These are phyloP conservation scores for Holocentrus rufus DNA, from an alignment of 2,797 vertebrate species.

Conservation along the genomic window DNA sequence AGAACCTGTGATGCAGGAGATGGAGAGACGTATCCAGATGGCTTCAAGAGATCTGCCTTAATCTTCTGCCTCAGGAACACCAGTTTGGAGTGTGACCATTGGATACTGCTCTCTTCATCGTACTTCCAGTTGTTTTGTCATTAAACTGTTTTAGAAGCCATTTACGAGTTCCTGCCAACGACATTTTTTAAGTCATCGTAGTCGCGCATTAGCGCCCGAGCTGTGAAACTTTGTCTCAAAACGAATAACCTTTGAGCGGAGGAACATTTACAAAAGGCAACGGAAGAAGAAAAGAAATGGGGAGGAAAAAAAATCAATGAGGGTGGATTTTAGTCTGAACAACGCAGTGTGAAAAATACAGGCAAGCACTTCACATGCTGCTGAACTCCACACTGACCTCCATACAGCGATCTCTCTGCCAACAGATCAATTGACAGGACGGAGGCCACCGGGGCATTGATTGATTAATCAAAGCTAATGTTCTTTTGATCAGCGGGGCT, in stretches of 20 bases:
- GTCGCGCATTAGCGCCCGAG: constrained; percentile 1
- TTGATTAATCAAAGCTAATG: constrained; percentile 81
- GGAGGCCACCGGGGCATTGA: constrained; percentile 69
- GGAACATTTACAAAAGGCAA: constrained; percentile 20
- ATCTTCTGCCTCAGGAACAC: not conserved
- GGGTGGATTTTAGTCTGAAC: constrained; percentile 51
- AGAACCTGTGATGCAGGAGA: constrained; percentile 27
- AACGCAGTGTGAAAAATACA: constrained; percentile 61
- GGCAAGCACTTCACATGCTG: constrained; percentile 60
- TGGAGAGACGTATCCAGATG: constrained; percentile 39
- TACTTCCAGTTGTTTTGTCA: not conserved
- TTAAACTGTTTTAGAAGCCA: not conserved
- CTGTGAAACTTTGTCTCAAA: constrained; percentile 13
- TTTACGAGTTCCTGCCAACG: not conserved
- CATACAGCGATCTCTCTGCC: constrained; percentile 48
- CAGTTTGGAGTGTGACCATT: not conserved
- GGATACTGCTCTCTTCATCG: not conserved
- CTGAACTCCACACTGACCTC: constrained; percentile 62
- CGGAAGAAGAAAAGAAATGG: constrained; percentile 32
- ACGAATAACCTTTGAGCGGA: constrained; percentile 17
- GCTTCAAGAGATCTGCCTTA: constrained; percentile 7
- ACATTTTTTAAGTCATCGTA: constrained; percentile 3
- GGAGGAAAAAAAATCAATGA: constrained; percentile 64
- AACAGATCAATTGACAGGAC: constrained; percentile 70
- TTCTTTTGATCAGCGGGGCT: constrained; percentile 75